Base-by-base conservation (phyloP, 1,140 invertebrate genomes). In the Macrobrachium nipponense region DNA sequence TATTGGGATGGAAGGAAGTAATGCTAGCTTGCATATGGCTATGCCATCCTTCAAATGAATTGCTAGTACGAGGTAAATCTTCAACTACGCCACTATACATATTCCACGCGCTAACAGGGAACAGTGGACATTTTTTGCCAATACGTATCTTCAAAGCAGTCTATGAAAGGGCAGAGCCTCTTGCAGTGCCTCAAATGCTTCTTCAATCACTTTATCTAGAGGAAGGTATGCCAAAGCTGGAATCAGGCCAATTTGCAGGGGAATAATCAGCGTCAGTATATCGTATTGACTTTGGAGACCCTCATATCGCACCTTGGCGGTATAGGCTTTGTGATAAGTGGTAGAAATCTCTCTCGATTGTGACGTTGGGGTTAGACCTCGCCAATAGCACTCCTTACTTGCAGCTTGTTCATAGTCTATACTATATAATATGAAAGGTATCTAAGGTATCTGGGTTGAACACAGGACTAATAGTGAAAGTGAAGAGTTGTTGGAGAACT, bases 341-440 rank as follows among this genome's bases (percentile, higher is more conserved):
- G n/a, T n/a, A n/a, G n/a, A n/a, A n/a, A n/a, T n/a, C n/a, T 17
- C 75, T 36, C 58, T 77, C 44, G 58, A n/a, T 51, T 77, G 75
- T 77, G 2, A 77, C 5, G 43, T 20, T 51, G 58, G 75, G 75
- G 44, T 36, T n/a, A 75, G 73, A 43, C 44, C 73, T 75, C 73
- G 27, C 10, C 23, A 75, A 8, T 75, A 6, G 73, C 73, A 75
- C 73, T 5, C 73, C 18, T 75, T 27, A n/a, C n/a, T n/a, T n/a
- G 73, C 73, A 75, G 73, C 73, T 75, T 75, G 73, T 18, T 75
- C 73, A 18, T 75, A 75, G 73, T 75, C 73, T n/a, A 11, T 75
- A 43, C n/a, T n/a, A n/a, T n/a, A n/a, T n/a, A n/a, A n/a, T n/a
- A n/a, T n/a, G n/a, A n/a, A n/a, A 75, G 73, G 73, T n/a, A n/a